Conservation (phyloP, 1,140 invertebrate species). For the Ceratosolen fusciceps region DNA sequence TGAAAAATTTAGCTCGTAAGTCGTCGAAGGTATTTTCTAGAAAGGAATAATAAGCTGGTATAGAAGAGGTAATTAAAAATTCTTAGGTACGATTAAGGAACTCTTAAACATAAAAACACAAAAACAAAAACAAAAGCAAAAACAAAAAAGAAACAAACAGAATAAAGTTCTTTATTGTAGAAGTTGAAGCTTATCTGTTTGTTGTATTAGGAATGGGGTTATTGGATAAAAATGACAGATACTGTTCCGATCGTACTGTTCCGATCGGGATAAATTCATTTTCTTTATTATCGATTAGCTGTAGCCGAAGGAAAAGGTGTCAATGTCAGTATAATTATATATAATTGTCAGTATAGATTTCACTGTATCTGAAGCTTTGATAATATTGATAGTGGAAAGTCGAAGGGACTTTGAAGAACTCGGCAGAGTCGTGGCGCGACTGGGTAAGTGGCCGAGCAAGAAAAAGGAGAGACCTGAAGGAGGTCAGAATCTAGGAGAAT, state of each 20-base stretch:
- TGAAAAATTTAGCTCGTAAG: too few relatives aligned
- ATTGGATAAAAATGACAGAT: too few relatives aligned
- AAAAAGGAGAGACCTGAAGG: not conserved
- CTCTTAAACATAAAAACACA: not conserved
- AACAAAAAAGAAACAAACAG: too few relatives aligned
- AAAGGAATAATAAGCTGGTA: too few relatives aligned
- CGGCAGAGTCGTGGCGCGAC: not conserved
- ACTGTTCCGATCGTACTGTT: too few relatives aligned
- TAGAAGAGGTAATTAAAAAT: not conserved
- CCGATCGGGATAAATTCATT: not conserved
- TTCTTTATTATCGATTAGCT: conserved; percentile 36
- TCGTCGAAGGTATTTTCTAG: too few relatives aligned
- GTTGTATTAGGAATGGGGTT: too few relatives aligned
- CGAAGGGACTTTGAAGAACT: not conserved
- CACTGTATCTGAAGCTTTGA: not conserved
- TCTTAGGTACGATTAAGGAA: not conserved
- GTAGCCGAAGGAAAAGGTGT: not conserved
- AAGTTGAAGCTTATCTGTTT: too few relatives aligned
- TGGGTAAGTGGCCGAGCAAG: not conserved
- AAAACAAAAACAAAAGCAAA: too few relatives aligned
- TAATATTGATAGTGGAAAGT: not conserved
- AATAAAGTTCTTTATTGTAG: too few relatives aligned
- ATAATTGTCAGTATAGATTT: conserved; percentile 20
- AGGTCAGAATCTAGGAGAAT: not conserved
- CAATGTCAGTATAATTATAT: too few relatives aligned